Evolutionary conservation across 2,113 vertebrate species (phyloP).

Genomic region (Vulpes ferrilata): DNA sequence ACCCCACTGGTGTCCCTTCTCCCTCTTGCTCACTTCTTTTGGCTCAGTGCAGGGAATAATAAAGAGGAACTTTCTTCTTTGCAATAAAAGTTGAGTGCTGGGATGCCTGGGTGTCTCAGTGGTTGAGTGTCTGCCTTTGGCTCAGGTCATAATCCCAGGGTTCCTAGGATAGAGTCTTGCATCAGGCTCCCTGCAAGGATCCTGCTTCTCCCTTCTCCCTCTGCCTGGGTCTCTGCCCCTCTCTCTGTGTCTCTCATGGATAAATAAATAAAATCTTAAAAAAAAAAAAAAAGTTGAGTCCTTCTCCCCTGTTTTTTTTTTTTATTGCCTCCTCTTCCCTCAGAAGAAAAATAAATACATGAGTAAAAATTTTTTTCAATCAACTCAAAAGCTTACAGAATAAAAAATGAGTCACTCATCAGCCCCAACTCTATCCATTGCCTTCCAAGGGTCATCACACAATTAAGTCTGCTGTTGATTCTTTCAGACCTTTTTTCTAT

Average conservation of each 20-base stretch:
- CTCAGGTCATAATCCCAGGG: no score
- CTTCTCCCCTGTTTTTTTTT: neutral
- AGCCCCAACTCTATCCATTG: neutral
- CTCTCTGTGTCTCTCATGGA: no score
- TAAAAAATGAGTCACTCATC: neutral
- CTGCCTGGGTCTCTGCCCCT: no score
- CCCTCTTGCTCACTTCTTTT: conserved; percentile 10
- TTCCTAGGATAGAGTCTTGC: no score
- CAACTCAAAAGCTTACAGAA: conserved; percentile 21
- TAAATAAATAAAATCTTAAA: no score
- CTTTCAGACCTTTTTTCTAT: conserved; percentile 1
- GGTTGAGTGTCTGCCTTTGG: no score
- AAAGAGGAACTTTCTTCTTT: conserved; percentile 2
- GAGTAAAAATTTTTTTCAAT: neutral
- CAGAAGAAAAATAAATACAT: conserved; percentile 23
- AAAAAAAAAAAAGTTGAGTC: neutral
- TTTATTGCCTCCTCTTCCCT: neutral
- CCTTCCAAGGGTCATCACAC: neutral
- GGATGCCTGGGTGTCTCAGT: no score
- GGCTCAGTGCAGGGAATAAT: conserved; percentile 19
- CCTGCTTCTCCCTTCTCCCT: no score
- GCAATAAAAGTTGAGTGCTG: neutral
- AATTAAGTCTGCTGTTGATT: neutral
- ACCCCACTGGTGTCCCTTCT: neutral
- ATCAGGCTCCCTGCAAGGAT: no score